phyloP scores from a whole-genome alignment of 1,140 invertebrate species.

The Notospermus geniculatus region DNA sequence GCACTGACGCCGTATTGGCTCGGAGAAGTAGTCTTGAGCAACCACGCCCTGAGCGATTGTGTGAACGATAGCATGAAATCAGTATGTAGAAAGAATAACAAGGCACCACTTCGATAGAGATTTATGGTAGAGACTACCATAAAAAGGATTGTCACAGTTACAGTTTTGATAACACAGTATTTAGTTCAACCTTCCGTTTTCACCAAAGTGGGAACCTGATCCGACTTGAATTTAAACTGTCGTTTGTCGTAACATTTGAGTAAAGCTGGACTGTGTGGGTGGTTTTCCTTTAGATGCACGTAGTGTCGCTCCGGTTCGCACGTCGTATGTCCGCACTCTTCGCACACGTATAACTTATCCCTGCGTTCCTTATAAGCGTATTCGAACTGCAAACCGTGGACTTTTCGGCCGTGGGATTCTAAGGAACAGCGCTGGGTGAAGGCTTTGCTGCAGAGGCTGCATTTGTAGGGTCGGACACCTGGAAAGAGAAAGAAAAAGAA shows the following conservation, averaged over 20 bases:
- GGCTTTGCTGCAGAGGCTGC: constrained; percentile 93
- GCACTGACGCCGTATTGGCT: too few species aligned
- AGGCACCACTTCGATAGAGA: too few species aligned
- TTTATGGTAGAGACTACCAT: too few species aligned
- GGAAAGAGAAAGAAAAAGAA: constrained; percentile 29
- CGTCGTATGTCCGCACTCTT: constrained; percentile 98
- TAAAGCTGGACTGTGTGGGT: constrained; percentile 92
- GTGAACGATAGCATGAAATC: too few species aligned
- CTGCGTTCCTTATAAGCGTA: constrained; percentile 98
- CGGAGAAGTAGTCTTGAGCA: too few species aligned
- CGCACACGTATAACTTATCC: constrained; percentile 94
- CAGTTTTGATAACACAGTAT: too few species aligned
- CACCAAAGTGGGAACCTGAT: constrained; percentile 7
- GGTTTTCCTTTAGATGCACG: constrained; percentile 91
- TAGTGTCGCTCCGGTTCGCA: constrained; percentile 94
- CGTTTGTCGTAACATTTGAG: constrained; percentile 97
- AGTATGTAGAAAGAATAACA: too few species aligned
- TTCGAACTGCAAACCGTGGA: constrained; percentile 94
- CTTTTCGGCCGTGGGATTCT: constrained; percentile 97
- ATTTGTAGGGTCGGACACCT: constrained; percentile 98
- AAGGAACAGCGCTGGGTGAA: constrained; percentile 99
- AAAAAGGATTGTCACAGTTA: too few species aligned
- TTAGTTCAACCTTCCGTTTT: neutral
- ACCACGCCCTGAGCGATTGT: too few species aligned
- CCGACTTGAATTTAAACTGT: constrained; percentile 83